Percentiles rank a stretch among this genome's conserved stretches.
phyloP scores from a whole-genome alignment of 2,113 vertebrate genomes.

The Noctilio leporinus region DNA sequence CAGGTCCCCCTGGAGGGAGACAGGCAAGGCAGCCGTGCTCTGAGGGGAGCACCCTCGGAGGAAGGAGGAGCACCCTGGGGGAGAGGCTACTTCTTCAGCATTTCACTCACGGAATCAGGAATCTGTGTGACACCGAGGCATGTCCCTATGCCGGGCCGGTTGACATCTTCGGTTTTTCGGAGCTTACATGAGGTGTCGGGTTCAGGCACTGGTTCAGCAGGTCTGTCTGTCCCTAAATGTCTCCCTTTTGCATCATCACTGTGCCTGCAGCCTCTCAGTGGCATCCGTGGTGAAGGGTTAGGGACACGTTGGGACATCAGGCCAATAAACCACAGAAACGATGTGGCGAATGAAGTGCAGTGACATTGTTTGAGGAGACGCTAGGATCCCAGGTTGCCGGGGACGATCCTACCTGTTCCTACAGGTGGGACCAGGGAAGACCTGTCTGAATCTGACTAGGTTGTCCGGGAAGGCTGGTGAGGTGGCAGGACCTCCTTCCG shows the following conservation, averaged over 20 bases:
- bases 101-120: not conserved
- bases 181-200: not conserved
- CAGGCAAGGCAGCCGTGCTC: no score
- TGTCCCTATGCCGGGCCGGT: not conserved
- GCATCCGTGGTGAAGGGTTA: not conserved
- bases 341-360: not conserved
- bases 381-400: not conserved
- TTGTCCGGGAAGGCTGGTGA: not conserved
- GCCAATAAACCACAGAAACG: not conserved
- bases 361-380: not conserved
- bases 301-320: not conserved
- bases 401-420: not conserved
- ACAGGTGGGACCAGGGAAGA: not conserved
- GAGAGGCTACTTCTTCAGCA: not conserved
- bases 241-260: not conserved
- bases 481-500: not conserved
- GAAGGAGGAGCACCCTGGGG: not conserved
- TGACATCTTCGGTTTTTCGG: fast-evolving
- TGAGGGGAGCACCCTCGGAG: fast-evolving
- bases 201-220: not conserved
- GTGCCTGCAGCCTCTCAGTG: not conserved
- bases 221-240: not conserved
- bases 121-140: not conserved
- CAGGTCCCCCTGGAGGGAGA: not conserved
- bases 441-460: not conserved